phyloP scores from a whole-genome alignment of 2,797 vertebrate genomes.

The Lophotriccus pileatus region DNA sequence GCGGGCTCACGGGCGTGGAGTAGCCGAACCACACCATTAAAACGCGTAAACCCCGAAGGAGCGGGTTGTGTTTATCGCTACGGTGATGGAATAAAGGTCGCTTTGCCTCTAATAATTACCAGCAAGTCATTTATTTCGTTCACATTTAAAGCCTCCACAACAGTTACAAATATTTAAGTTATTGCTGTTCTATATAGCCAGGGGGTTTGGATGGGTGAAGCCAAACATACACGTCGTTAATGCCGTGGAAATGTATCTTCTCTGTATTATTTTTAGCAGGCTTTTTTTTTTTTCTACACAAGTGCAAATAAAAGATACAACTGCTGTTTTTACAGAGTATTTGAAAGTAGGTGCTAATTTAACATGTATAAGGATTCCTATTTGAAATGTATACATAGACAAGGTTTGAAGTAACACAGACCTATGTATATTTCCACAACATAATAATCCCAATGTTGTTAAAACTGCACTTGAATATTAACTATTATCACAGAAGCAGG shows the following conservation, averaged over 20 bases:
- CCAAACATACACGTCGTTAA: fast-evolving
- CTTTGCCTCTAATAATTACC: not conserved
- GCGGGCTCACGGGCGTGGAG: fast-evolving
- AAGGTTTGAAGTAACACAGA: not conserved
- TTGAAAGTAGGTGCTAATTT: not conserved
- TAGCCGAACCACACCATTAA: fast-evolving
- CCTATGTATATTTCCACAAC: not conserved
- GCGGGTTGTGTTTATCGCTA: not conserved
- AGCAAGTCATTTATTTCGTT: not conserved
- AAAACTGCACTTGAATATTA: not conserved
- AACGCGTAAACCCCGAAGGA: fast-evolving
- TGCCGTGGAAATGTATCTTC: not conserved
- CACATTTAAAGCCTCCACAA: not conserved
- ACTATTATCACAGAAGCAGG: not conserved
- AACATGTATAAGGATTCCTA: not conserved
- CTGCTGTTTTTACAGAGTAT: not conserved
- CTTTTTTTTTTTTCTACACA: not conserved
- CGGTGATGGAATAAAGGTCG: not conserved
- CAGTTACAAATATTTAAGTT: not conserved
- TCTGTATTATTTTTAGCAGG: not conserved
- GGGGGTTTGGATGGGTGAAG: not conserved
- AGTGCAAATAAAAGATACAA: not conserved
- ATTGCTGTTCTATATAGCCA: not conserved
- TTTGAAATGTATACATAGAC: not conserved
- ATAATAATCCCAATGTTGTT: not conserved